These are phyloP conservation scores for Oophaga pumilio DNA, from an alignment of 2,113 vertebrate genomes.

Conservation along the genomic window DNA sequence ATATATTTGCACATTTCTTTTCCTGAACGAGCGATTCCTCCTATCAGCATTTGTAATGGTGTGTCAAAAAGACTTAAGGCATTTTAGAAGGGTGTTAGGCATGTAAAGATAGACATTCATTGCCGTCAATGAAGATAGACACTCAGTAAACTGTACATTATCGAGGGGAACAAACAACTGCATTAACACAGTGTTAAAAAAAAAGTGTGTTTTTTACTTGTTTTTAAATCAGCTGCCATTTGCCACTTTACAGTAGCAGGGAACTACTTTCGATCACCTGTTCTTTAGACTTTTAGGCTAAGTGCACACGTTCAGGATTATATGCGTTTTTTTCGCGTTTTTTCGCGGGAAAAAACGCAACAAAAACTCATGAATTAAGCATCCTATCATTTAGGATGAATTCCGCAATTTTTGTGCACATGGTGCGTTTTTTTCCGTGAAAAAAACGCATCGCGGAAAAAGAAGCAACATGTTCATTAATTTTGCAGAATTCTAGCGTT, in stretches of 20 bases:
- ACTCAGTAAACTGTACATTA: not conserved
- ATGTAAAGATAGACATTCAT: slow-evolving; percentile 37
- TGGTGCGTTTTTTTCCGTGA: no score
- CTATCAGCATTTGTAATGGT: slow-evolving; percentile 49
- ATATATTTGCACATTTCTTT: slow-evolving; percentile 57
- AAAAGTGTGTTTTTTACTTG: not conserved
- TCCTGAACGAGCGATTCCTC: slow-evolving; percentile 25
- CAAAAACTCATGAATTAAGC: no score
- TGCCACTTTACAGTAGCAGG: not conserved
- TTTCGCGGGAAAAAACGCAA: no score
- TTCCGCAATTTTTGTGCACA: no score
- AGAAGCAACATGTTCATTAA: no score
- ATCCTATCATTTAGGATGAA: no score
- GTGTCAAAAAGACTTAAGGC: slow-evolving; percentile 55
- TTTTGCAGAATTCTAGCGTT: no score
- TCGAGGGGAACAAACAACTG: not conserved
- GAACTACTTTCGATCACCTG: not conserved
- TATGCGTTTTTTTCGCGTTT: no score
- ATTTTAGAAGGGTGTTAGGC: slow-evolving; percentile 33
- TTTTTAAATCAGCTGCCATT: not conserved
- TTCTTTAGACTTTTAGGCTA: no score
- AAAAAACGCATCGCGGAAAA: no score
- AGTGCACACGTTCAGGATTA: no score
- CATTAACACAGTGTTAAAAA: not conserved
- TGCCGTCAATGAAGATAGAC: not conserved